These are phyloP conservation scores for Anhinga rufa DNA, from an alignment of 2,113 vertebrate species.

Conservation along the genomic window DNA sequence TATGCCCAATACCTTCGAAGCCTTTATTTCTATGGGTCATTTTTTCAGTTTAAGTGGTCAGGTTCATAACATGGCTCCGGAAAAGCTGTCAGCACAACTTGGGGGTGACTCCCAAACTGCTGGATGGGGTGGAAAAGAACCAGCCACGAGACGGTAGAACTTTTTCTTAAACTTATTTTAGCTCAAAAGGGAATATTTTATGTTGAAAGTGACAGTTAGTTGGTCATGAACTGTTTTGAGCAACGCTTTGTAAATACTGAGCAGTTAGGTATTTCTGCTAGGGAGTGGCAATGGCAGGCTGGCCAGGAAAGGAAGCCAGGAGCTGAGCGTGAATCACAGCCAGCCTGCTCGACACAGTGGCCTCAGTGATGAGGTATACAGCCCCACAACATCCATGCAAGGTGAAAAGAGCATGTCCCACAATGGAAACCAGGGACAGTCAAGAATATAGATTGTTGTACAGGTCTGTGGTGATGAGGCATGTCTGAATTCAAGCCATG, in stretches of 20 bases:
- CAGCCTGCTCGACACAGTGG: not conserved
- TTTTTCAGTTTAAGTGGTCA: not conserved
- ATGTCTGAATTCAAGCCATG: not conserved
- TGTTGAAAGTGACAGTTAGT: not conserved
- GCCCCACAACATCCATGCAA: too few relatives aligned
- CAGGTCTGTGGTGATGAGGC: not conserved
- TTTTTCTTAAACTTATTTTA: not conserved
- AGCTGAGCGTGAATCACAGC: not conserved
- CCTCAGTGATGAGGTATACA: not conserved
- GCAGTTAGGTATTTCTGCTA: not conserved
- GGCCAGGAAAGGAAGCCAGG: not conserved
- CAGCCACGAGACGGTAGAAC: accelerated
- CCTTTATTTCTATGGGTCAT: not conserved
- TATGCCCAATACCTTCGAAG: not conserved
- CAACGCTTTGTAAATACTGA: not conserved
- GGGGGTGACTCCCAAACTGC: not conserved
- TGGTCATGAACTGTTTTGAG: not conserved
- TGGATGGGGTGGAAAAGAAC: not conserved
- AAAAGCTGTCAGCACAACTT: not conserved
- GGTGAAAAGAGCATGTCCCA: not conserved
- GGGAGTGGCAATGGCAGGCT: not conserved
- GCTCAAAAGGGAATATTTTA: not conserved
- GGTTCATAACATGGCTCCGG: not conserved
- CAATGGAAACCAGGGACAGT: not conserved
- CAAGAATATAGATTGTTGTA: not conserved